phyloP scores from a whole-genome alignment of 2,888 invertebrate genomes.

The Apantesis nais region DNA sequence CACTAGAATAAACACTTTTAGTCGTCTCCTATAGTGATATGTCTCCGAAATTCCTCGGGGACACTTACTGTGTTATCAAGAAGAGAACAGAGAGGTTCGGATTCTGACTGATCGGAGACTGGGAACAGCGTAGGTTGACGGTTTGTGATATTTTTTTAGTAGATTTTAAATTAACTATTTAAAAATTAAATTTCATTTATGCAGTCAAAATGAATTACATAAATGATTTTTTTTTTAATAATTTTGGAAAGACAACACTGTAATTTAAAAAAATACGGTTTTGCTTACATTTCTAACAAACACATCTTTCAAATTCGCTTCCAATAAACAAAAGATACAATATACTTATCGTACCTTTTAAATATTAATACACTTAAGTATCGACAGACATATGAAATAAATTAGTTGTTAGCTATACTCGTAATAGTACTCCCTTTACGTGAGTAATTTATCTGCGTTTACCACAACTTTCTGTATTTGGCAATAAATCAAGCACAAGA shows the following conservation, averaged over 20 bases:
- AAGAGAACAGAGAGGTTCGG: background rate
- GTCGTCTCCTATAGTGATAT: too few species aligned
- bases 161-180: too few species aligned
- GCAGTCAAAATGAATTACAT: too few species aligned
- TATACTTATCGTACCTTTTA: background rate
- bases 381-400: background rate
- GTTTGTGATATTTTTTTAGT: background rate
- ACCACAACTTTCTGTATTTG: background rate
- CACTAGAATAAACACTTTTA: background rate
- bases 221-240: too few species aligned
- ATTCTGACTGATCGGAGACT: background rate
- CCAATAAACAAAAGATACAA: background rate
- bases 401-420: background rate
- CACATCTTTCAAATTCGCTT: too few species aligned
- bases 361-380: background rate
- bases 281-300: too few species aligned
- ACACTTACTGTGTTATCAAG: too few species aligned
- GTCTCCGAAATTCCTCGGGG: background rate
- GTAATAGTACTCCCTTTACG: background rate
- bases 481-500: background rate
- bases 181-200: too few species aligned
- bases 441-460: background rate
- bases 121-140: background rate
- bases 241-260: too few species aligned
- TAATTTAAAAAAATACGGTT: too few species aligned